Evolutionary conservation across 2,113 vertebrate genomes (phyloP).

Genomic region (Vireo altiloquus): DNA sequence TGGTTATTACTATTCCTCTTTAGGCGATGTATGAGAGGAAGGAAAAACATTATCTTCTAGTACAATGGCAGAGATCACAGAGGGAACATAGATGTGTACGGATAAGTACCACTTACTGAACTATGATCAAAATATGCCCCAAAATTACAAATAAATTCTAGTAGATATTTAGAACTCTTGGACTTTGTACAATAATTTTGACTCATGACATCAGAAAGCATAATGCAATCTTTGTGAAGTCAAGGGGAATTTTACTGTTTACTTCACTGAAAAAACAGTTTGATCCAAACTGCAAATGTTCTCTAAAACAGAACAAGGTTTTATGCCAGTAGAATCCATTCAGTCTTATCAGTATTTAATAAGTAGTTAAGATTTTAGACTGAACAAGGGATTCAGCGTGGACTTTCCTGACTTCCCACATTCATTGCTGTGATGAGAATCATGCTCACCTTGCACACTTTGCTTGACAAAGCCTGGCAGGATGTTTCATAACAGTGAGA

Average conservation of each 20-base stretch:
- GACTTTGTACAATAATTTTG: background rate
- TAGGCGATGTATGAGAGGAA: background rate
- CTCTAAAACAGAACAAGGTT: background rate
- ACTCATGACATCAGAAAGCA: background rate
- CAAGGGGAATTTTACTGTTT: background rate
- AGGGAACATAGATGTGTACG: background rate
- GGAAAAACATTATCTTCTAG: background rate
- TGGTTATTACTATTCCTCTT: background rate
- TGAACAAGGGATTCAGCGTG: background rate
- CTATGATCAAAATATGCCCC: background rate
- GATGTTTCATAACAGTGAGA: background rate
- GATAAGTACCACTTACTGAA: background rate
- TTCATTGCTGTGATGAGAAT: background rate
- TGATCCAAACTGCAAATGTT: background rate
- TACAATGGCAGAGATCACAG: background rate
- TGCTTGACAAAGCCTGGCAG: background rate
- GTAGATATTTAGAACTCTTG: background rate
- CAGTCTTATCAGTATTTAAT: background rate
- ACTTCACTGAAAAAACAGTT: background rate
- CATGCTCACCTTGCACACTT: background rate
- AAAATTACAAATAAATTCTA: background rate
- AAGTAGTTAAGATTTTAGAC: background rate
- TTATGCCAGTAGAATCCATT: background rate
- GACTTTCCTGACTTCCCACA: background rate
- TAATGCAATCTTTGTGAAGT: background rate